A percentile compares a stretch with the other conserved stretches of the same genome.
Conservation (phyloP, 2,113 vertebrate species). For the Aleadryas rufinucha region DNA sequence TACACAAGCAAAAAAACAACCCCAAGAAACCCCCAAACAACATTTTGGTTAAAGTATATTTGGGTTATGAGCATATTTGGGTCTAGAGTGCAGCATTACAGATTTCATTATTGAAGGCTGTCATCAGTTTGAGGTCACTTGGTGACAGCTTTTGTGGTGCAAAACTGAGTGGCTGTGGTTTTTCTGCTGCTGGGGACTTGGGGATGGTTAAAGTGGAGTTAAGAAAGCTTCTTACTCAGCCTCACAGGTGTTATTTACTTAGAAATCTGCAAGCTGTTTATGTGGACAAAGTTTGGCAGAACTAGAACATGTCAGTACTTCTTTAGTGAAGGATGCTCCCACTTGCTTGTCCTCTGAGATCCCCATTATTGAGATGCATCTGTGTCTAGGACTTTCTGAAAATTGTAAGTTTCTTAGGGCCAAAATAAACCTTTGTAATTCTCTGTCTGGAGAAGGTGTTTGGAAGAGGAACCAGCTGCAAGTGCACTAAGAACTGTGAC, state of each 20-base stretch:
- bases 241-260: neutral
- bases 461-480: neutral
- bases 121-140: neutral
- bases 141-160: neutral
- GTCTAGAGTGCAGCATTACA: neutral
- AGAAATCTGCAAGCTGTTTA: neutral
- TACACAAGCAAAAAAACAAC: accelerated
- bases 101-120: neutral
- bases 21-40: neutral
- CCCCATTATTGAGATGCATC: neutral
- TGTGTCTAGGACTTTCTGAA: neutral
- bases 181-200: neutral
- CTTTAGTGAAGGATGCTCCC: neutral
- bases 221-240: neutral
- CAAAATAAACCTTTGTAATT: neutral
- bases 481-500: neutral
- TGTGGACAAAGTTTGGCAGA: neutral
- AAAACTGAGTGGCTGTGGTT: neutral
- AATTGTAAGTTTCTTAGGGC: neutral
- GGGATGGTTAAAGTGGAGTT: neutral
- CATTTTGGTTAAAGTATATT: neutral
- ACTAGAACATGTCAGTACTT: neutral
- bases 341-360: neutral
- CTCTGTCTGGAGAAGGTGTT: neutral
- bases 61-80: neutral